Evolutionary conservation across 1,140 invertebrate genomes (phyloP), one percentile per base, ranked within the genome.

Genomic region (Drosophila bocqueti): DNA sequence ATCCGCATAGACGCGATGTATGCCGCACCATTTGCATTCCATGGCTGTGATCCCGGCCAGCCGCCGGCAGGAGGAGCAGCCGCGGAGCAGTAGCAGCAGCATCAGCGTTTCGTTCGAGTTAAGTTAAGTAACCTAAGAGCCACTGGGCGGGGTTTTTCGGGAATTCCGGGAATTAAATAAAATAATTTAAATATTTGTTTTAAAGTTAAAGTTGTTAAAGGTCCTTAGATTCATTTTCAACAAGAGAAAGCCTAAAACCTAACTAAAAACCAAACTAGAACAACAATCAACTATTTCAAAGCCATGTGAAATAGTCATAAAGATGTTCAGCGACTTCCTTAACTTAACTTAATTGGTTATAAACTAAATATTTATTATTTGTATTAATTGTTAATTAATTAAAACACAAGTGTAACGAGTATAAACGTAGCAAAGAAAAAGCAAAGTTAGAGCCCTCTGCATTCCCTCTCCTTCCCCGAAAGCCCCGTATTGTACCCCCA

Each of bases 21-120:
- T 92, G 91, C 57, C 91, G 91, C 67, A 83, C 91, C 52, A 92
- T 92, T 65, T 92, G 91, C 61, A 92, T 92, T 54, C 91, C 91
- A 8, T 92, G 91, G 91, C 82, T 92, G 18, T 92, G 68, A 79
- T 58, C 38, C 46, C 64, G 62, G 60, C 15, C 46, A 43, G 46
- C 24, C 11, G 63, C 13, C 29, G 26, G 38, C 46, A 43, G 46
- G 18, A 55, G 54, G 9, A 40, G 54, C 54, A 55, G 54, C 54
- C 54, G 16, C 18, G 52, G 31, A 36, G 46, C 5, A 29, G 29
- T 0, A 29, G 24, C 21, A 21, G 2, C 15, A 49, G 24, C 15
- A 46, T 21, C 45, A 15, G 34, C 18, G 18, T 38, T 38, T 55
- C 52, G 52, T 38, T 55, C 18, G 34, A 55, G 34, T 38, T 55